A percentile compares a stretch with the other conserved stretches of the same genome.
Conservation (phyloP, 2,888 invertebrate genomes). For the Parnassius smintheus region DNA sequence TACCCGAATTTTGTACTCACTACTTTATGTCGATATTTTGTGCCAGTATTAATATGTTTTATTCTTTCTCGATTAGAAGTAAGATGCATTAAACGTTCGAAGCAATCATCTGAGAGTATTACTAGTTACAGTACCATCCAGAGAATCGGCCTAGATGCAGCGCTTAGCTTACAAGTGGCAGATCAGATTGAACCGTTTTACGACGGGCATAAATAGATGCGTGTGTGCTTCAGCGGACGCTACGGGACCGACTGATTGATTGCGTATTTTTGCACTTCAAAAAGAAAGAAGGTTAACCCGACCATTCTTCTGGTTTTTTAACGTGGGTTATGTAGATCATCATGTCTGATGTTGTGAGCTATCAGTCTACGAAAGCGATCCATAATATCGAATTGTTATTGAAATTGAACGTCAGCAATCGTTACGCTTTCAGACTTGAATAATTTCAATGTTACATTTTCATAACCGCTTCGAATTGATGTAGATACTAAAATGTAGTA, state of each 20-base stretch:
- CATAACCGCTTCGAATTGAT: slow-evolving; percentile 2
- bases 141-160: slow-evolving; percentile 37
- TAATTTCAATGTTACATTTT: slow-evolving; percentile 11
- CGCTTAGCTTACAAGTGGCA: slow-evolving; percentile 41
- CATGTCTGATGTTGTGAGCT: slow-evolving; percentile 17
- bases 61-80: too few species aligned
- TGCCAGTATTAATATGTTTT: too few species aligned
- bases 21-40: too few species aligned
- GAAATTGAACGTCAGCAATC: slow-evolving; percentile 2
- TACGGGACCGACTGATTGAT: slow-evolving; percentile 20
- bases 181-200: slow-evolving; percentile 46
- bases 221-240: slow-evolving; percentile 36
- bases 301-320: slow-evolving; percentile 16
- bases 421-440: slow-evolving; percentile 4
- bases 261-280: slow-evolving; percentile 20
- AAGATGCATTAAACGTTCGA: not conserved
- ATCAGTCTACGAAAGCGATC: slow-evolving; percentile 17
- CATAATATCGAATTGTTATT: slow-evolving; percentile 2
- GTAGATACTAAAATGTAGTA: not conserved
- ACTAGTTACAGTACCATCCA: slow-evolving; percentile 12
- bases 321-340: slow-evolving; percentile 7
- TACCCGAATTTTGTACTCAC: too few species aligned
- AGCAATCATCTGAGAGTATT: slow-evolving; percentile 26
- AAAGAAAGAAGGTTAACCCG: slow-evolving; percentile 20
- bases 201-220: slow-evolving; percentile 47